Evolutionary conservation across 37 sponge, comb jelly and placozoan genomes (phyloP).

Genomic region (Spongia lamella): DNA sequence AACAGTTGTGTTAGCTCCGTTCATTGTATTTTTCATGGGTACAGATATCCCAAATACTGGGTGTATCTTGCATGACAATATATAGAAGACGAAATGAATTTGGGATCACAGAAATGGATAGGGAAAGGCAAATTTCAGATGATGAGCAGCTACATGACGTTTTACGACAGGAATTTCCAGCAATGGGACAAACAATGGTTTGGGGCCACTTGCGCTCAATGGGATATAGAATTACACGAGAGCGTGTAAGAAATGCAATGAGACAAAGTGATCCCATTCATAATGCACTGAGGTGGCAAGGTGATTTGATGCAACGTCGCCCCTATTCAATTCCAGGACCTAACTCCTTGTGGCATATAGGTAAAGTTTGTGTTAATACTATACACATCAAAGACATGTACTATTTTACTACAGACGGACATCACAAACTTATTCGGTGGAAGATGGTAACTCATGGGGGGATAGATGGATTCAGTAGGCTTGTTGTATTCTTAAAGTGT

Average conservation of each 20-base stretch:
- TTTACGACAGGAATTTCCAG: too few relatives aligned
- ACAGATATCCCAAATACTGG: too few relatives aligned
- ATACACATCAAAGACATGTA: too few relatives aligned
- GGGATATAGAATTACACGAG: conserved; percentile 7
- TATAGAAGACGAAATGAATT: conserved; percentile 44
- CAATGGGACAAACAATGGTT: conserved; percentile 30
- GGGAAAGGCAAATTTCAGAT: too few relatives aligned
- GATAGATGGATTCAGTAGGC: conserved; percentile 44
- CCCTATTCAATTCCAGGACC: conserved; percentile 1
- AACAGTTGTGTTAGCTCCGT: too few relatives aligned
- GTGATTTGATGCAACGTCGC: not conserved
- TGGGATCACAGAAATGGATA: not conserved
- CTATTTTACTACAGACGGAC: conserved; percentile 38
- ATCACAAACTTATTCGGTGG: conserved; percentile 52
- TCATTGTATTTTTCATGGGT: too few relatives aligned
- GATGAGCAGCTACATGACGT: not conserved
- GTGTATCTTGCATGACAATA: too few relatives aligned
- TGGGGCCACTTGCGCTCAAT: not conserved
- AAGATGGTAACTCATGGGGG: conserved; percentile 41
- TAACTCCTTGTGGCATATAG: conserved; percentile 62
- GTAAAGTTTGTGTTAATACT: too few relatives aligned
- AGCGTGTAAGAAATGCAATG: not conserved
- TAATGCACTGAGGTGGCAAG: conserved; percentile 3
- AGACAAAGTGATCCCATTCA: not conserved
- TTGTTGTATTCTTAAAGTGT: conserved; percentile 27